phyloP scores from a whole-genome alignment of 2,113 vertebrate genomes.

The Oxyruncus cristatus region DNA sequence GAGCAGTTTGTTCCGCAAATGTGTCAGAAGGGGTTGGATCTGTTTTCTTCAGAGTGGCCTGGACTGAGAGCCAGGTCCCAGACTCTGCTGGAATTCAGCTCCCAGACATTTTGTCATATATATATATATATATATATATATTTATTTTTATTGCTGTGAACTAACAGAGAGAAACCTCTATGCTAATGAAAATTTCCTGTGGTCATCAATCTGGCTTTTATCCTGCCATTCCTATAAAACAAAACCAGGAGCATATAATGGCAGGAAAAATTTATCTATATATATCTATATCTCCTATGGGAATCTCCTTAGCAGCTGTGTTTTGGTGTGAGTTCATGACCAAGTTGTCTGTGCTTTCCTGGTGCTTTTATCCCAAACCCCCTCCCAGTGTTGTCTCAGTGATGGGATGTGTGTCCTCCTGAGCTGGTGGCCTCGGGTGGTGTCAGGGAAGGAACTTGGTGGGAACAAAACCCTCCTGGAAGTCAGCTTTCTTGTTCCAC shows the following conservation, averaged over 20 bases:
- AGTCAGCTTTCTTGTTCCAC: background rate
- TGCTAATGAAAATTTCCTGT: background rate
- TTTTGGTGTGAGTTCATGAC: background rate
- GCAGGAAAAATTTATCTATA: background rate
- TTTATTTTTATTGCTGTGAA: background rate
- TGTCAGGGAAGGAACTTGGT: background rate
- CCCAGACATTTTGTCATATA: background rate
- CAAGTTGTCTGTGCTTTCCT: background rate
- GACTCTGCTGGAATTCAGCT: background rate
- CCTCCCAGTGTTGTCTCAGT: background rate
- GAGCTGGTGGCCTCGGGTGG: background rate
- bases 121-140: background rate
- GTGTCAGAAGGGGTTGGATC: background rate
- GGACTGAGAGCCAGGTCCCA: background rate
- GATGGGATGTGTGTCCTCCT: background rate
- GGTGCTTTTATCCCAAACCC: background rate
- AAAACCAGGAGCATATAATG: background rate
- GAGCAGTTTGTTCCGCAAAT: background rate
- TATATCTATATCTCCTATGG: background rate
- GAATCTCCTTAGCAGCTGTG: background rate
- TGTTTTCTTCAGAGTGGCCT: background rate
- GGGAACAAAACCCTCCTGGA: background rate
- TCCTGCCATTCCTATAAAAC: background rate
- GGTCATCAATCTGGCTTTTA: background rate
- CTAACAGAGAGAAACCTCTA: background rate